A percentile compares a stretch with the other conserved stretches of the same genome.
Conservation (phyloP, 2,113 vertebrate species). For the Sylvietta virens region DNA sequence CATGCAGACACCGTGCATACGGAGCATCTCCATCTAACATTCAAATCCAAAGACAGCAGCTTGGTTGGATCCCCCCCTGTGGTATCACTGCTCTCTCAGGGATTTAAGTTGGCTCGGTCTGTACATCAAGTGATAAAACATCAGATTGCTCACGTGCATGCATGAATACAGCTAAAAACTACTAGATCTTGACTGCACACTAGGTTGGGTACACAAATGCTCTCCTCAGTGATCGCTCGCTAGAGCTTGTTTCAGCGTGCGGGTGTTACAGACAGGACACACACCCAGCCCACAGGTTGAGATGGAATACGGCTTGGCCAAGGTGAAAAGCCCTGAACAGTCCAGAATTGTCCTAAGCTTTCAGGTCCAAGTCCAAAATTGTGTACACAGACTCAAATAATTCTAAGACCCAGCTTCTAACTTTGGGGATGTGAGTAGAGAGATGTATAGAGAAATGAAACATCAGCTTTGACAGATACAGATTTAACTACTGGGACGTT, state of each 20-base stretch:
- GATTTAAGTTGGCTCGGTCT: neutral
- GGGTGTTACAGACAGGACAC: neutral
- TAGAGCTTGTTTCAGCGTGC: neutral
- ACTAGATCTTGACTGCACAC: neutral
- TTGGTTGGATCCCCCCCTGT: neutral
- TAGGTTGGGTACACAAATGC: neutral
- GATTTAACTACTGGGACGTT: neutral
- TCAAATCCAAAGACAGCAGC: neutral
- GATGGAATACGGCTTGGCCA: neutral
- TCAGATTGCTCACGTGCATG: neutral
- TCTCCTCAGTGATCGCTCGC: neutral
- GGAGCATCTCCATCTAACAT: rapidly evolving
- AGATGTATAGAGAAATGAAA: neutral
- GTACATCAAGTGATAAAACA: neutral
- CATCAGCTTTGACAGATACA: neutral
- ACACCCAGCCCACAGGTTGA: neutral
- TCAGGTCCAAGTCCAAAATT: neutral
- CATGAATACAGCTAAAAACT: neutral
- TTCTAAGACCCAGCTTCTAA: neutral
- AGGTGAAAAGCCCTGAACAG: neutral
- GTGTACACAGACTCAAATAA: neutral
- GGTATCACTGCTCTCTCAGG: neutral
- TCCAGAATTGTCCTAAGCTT: neutral
- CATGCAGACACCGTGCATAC: neutral
- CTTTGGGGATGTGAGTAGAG: neutral